These are phyloP conservation scores for Nephrotoma flavescens DNA, from an alignment of 2,888 invertebrate genomes.

Conservation along the genomic window DNA sequence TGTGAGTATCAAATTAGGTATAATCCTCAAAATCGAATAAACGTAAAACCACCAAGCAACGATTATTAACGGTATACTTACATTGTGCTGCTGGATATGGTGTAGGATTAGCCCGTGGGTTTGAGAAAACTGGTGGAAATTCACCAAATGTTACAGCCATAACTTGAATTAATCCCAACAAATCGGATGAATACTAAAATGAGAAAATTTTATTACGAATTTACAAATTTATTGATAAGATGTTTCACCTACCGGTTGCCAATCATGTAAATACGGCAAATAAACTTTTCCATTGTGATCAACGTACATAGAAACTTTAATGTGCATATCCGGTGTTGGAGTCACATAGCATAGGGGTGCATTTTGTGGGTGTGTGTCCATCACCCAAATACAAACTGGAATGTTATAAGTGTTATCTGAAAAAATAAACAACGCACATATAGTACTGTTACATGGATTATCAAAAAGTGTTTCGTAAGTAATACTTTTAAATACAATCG, in stretches of 20 bases:
- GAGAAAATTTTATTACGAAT: not conserved
- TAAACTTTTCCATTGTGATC: constrained; percentile 93
- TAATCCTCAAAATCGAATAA: not conserved
- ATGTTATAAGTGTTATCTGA: constrained; percentile 78
- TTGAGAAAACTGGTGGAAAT: constrained; percentile 83
- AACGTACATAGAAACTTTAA: constrained; percentile 87
- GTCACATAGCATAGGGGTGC: constrained; percentile 91
- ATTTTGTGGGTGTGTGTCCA: constrained; percentile 94
- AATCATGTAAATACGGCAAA: constrained; percentile 91
- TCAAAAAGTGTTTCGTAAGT: not conserved
- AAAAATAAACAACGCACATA: constrained; percentile 11
- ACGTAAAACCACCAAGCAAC: not conserved
- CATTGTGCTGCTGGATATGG: constrained; percentile 41
- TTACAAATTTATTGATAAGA: constrained; percentile 1
- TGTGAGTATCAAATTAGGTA: not conserved
- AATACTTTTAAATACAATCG: constrained; percentile 74
- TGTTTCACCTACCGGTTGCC: constrained; percentile 51
- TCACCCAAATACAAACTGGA: constrained; percentile 89
- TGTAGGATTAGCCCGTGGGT: constrained; percentile 40
- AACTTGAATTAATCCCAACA: constrained; percentile 76
- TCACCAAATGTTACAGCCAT: constrained; percentile 90
- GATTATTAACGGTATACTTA: constrained; percentile 13
- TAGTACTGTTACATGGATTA: not conserved
- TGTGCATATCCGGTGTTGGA: constrained; percentile 89
- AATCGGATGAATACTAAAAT: constrained; percentile 54